Evolutionary conservation across 1,140 invertebrate species (phyloP).

Genomic region (Chironomus tepperi): DNA sequence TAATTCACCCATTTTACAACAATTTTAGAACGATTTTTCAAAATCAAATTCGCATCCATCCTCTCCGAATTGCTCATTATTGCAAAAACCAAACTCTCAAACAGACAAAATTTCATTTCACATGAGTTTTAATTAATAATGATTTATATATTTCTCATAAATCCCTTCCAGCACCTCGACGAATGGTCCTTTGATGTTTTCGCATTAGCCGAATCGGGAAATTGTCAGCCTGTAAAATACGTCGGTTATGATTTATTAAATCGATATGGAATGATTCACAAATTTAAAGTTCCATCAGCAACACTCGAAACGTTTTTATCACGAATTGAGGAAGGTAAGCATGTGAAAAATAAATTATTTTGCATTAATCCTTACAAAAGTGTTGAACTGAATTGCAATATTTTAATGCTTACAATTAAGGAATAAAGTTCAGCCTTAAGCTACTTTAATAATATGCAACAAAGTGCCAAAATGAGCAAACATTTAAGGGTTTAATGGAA

Average conservation of each 20-base stretch:
- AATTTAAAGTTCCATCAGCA: constrained; percentile 79
- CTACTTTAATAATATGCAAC: too few species aligned
- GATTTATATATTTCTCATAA: not conserved
- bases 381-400: not conserved
- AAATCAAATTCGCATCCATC: too few species aligned
- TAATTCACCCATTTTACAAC: too few species aligned
- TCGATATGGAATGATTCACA: constrained; percentile 90
- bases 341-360: constrained; percentile 29
- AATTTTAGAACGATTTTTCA: too few species aligned
- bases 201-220: constrained; percentile 71
- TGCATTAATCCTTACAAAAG: not conserved
- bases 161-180: constrained; percentile 64
- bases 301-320: constrained; percentile 67
- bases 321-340: constrained; percentile 55
- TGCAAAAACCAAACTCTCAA: too few species aligned
- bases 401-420: not conserved
- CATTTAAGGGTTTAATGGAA: not conserved
- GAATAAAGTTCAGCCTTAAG: too few species aligned
- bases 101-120: too few species aligned
- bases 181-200: constrained; percentile 97
- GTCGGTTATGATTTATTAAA: constrained; percentile 90
- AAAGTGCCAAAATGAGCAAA: not conserved
- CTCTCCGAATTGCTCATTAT: too few species aligned
- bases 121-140: not conserved
- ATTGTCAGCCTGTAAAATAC: constrained; percentile 81